Percentiles rank a stretch among this genome's conserved stretches.
Evolutionary conservation across 2,797 vertebrate species (phyloP).

Genomic region (Melanotaenia boesemani): DNA sequence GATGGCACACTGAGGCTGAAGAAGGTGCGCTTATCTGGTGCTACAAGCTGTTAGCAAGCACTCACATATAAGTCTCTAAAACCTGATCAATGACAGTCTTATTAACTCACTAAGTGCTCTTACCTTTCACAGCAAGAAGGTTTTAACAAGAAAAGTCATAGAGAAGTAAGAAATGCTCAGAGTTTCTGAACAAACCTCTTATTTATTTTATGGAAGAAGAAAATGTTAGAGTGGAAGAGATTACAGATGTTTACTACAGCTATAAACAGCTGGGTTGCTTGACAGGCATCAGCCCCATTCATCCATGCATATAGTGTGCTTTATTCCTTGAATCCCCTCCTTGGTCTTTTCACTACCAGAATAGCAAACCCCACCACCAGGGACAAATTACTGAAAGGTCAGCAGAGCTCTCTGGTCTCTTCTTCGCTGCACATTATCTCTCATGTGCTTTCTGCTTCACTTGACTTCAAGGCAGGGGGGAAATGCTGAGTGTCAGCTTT

Average conservation of each 20-base stretch:
- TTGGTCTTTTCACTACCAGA: constrained; percentile 27
- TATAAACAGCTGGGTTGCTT: constrained; percentile 36
- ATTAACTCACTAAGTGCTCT: constrained; percentile 12
- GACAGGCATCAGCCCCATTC: constrained; percentile 42
- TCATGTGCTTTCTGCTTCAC: constrained; percentile 44
- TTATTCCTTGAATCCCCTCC: constrained; percentile 26
- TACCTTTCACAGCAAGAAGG: constrained; percentile 6
- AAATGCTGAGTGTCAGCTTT: constrained; percentile 39
- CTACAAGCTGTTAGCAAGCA: constrained; percentile 46
- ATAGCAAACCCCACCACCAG: constrained; percentile 55
- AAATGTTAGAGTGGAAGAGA: constrained; percentile 28
- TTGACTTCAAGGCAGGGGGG: constrained; percentile 37
- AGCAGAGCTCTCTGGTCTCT: constrained; percentile 41
- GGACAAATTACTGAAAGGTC: constrained; percentile 71
- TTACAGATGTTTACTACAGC: constrained; percentile 42
- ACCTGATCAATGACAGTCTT: constrained; percentile 5
- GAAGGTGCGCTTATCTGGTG: constrained; percentile 51
- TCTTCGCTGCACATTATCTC: constrained; percentile 42
- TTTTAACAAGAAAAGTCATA: constrained; percentile 18
- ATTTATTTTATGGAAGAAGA: constrained; percentile 36
- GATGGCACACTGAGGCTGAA: constrained; percentile 46
- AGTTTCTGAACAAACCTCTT: constrained; percentile 19
- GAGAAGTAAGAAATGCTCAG: constrained; percentile 8
- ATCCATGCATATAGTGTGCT: constrained; percentile 37
- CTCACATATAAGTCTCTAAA: constrained; percentile 20